Conservation (phyloP, 2,113 vertebrate species). For the Vidua chalybeata region DNA sequence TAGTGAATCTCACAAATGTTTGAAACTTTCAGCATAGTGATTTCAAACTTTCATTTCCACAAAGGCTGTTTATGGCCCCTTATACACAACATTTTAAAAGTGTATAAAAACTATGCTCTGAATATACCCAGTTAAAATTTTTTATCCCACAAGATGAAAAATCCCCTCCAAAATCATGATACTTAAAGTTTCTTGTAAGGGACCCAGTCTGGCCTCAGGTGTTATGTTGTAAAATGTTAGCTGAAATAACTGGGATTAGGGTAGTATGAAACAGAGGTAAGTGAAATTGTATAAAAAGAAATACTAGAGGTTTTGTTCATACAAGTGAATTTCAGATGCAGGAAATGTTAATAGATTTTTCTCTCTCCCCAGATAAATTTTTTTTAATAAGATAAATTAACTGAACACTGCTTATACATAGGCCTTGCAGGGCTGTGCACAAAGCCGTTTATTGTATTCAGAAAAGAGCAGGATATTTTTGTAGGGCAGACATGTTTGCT, state of each 20-base stretch:
- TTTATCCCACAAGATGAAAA: background rate
- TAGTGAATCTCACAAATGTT: background rate
- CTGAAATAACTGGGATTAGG: background rate
- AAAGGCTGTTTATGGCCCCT: background rate
- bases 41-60: background rate
- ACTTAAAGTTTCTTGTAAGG: background rate
- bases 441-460: conserved; percentile 4
- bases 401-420: background rate
- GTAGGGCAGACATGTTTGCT: background rate
- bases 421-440: background rate
- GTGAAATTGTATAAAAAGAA: background rate
- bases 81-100: background rate
- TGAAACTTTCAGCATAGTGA: background rate
- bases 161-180: background rate
- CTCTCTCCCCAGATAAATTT: background rate
- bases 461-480: background rate
- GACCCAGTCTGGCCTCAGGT: background rate
- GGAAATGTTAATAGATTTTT: background rate
- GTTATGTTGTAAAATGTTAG: background rate
- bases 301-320: background rate
- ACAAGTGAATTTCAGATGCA: background rate
- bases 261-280: background rate
- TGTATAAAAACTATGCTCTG: background rate
- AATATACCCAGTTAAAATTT: background rate
- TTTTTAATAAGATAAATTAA: background rate